Evolutionary conservation across 2,797 vertebrate species (phyloP).

Genomic region (Pseudocheirus occidentalis): DNA sequence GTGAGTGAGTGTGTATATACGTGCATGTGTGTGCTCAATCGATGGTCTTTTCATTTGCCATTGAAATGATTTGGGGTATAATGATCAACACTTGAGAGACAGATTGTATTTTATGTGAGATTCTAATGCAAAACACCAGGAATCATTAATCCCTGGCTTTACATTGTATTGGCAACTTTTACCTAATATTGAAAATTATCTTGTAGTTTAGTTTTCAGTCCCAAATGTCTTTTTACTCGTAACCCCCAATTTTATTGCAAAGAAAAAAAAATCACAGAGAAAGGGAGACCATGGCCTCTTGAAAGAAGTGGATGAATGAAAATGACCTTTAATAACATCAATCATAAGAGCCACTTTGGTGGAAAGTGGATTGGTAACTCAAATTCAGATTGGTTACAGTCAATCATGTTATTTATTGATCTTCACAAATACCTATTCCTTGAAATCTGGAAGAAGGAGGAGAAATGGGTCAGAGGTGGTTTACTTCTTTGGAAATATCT

Average conservation of each 20-base stretch:
- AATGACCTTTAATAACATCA: not conserved
- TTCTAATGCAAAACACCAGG: conserved; percentile 27
- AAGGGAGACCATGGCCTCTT: not conserved
- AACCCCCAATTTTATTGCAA: conserved; percentile 15
- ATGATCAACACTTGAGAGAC: conserved; percentile 30
- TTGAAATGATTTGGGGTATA: conserved; percentile 36
- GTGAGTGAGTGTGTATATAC: too few species aligned
- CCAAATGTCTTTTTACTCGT: not conserved
- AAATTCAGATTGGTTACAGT: not conserved
- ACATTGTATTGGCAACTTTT: not conserved
- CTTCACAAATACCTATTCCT: not conserved
- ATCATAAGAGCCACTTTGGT: conserved; percentile 16
- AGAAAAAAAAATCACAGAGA: conserved; percentile 22
- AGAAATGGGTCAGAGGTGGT: not conserved
- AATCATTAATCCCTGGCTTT: conserved; percentile 31
- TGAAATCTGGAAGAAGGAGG: not conserved
- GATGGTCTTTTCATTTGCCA: conserved; percentile 52
- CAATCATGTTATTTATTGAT: conserved; percentile 12
- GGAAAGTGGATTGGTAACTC: not conserved
- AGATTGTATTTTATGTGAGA: conserved; percentile 54
- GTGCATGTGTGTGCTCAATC: not conserved
- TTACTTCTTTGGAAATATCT: not conserved
- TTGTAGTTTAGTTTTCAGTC: not conserved
- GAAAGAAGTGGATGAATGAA: not conserved
- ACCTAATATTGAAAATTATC: conserved; percentile 15